Percentiles rank a stretch among this genome's conserved stretches.
phyloP scores from a whole-genome alignment of 2,888 invertebrate genomes.

The Andrena chrysosceles region DNA sequence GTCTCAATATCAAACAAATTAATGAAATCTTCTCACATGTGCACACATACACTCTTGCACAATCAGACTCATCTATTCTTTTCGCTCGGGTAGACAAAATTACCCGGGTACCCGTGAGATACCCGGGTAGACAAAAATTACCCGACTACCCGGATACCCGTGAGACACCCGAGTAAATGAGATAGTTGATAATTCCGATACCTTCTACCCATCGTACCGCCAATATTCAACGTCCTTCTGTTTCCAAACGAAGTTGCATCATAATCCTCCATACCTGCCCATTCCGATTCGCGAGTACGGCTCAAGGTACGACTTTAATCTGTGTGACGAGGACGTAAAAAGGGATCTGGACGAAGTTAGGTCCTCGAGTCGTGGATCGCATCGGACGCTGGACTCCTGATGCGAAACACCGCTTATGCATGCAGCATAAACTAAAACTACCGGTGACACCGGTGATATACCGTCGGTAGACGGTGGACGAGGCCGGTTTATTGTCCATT shows the following conservation, averaged over 20 bases:
- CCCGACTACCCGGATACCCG: too few species aligned
- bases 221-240: not conserved
- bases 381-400: constrained; percentile 63
- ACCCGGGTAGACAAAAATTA: too few species aligned
- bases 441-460: constrained; percentile 78
- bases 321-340: not conserved
- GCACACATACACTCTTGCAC: too few species aligned
- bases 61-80: too few species aligned
- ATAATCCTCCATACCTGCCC: too few species aligned
- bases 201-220: not conserved
- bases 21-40: too few species aligned
- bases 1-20: too few species aligned
- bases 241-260: not conserved
- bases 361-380: constrained; percentile 58
- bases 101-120: too few species aligned
- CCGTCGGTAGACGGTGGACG: constrained; percentile 70
- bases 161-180: too few species aligned
- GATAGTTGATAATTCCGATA: too few species aligned
- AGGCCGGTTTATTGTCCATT: constrained; percentile 78
- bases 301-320: not conserved
- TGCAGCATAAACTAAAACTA: constrained; percentile 78
- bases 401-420: constrained; percentile 75
- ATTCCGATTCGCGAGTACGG: not conserved
- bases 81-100: too few species aligned
- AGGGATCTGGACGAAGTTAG: constrained; percentile 34